Conservation (phyloP, 2,797 vertebrate genomes). For the Siniperca obscura region DNA sequence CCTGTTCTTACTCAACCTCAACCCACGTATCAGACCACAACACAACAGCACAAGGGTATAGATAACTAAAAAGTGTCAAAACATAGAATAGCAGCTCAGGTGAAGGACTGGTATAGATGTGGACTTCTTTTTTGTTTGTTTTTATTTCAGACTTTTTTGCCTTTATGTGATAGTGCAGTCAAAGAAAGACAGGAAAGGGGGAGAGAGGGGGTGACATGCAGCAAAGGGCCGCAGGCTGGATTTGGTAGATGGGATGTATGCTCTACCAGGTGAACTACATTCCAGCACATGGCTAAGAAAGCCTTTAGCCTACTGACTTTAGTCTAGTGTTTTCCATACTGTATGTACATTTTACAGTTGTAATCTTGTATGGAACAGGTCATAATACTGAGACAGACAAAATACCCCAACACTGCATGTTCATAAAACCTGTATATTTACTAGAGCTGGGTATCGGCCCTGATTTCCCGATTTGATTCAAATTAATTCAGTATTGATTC, state of each 20-base stretch:
- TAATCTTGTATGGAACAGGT: neutral
- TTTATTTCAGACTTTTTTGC: no score
- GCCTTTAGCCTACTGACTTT: neutral
- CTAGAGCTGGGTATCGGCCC: no score
- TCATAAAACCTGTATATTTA: neutral
- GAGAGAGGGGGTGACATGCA: no score
- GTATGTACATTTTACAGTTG: neutral
- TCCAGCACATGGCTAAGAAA: neutral
- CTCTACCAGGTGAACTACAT: no score
- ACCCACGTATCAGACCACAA: slow-evolving; percentile 5
- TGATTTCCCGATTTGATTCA: no score
- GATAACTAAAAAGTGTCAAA: neutral
- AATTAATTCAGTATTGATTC: no score
- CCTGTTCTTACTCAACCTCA: slow-evolving; percentile 4
- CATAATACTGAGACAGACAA: neutral
- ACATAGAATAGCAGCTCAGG: neutral
- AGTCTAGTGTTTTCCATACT: neutral
- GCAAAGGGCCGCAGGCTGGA: no score
- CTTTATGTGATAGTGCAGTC: no score
- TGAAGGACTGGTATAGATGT: neutral
- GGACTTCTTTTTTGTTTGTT: no score
- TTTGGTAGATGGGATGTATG: no score
- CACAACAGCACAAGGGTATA: neutral
- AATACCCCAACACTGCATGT: neutral
- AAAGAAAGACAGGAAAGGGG: no score